A percentile compares a stretch with the other conserved stretches of the same genome.
These are phyloP conservation scores for Mormyrus hasselquistii DNA, from an alignment of 2,797 vertebrate species.

Conservation along the genomic window DNA sequence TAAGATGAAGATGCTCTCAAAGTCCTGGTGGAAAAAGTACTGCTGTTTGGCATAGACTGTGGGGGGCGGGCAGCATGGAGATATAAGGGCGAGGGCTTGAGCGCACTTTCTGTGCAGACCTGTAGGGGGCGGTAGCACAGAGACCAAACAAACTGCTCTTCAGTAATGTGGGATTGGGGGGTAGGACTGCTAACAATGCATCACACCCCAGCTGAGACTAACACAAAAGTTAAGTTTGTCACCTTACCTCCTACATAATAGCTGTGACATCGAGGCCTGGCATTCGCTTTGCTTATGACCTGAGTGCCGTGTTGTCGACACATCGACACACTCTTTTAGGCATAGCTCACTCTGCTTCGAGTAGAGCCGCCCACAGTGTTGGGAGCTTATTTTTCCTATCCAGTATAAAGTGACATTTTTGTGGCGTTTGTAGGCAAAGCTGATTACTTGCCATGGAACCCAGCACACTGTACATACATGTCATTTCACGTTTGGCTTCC, in stretches of 20 bases:
- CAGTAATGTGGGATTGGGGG: not conserved
- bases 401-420: not conserved
- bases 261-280: not conserved
- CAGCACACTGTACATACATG: not conserved
- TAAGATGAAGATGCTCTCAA: slow-evolving; percentile 69
- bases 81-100: not conserved
- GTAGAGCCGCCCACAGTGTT: not conserved
- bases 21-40: slow-evolving; percentile 76
- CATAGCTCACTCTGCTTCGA: not conserved
- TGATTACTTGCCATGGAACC: not conserved
- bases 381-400: not conserved
- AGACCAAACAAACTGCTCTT: not conserved
- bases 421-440: not conserved
- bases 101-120: not conserved
- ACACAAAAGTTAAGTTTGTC: not conserved
- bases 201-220: not conserved
- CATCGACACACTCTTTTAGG: not conserved
- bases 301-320: not conserved
- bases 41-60: slow-evolving; percentile 58
- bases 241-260: not conserved
- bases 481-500: not conserved
- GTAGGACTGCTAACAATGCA: not conserved
- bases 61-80: too few species aligned
- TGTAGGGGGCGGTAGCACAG: not conserved
- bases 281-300: not conserved